These are phyloP conservation scores for Artemia sinica DNA, from an alignment of 2,888 invertebrate genomes.

Conservation along the genomic window DNA sequence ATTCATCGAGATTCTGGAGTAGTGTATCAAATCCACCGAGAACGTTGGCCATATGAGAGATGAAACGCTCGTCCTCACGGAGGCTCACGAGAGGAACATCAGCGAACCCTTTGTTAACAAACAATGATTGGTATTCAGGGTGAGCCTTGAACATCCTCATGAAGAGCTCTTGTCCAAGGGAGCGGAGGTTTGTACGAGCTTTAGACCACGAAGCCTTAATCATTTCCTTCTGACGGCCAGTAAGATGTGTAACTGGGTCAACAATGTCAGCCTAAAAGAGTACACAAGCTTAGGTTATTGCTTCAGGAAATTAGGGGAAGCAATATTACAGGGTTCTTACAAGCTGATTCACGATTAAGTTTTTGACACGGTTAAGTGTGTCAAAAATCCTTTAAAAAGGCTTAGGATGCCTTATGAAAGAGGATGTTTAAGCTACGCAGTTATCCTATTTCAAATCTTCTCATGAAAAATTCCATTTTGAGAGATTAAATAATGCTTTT, in stretches of 20 bases:
- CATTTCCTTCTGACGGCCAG: constrained; percentile 1
- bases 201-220: not conserved
- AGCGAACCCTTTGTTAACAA: constrained; percentile 3
- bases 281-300: no score
- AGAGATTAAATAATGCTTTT: no score
- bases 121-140: not conserved
- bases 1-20: not conserved
- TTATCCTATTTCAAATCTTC: no score
- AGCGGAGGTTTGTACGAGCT: not conserved
- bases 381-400: no score
- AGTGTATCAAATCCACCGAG: not conserved
- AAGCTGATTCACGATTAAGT: no score
- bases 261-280: not conserved
- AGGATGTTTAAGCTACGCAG: no score
- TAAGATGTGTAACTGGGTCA: not conserved
- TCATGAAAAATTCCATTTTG: no score
- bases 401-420: no score
- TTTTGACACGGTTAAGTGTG: no score
- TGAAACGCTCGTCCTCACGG: not conserved
- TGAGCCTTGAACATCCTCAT: constrained; percentile 5
- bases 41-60: not conserved
- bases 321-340: no score
- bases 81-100: not conserved
- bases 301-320: no score
- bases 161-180: constrained; percentile 7